Conservation (phyloP, 2,113 vertebrate genomes). For the Lamprotornis superbus region DNA sequence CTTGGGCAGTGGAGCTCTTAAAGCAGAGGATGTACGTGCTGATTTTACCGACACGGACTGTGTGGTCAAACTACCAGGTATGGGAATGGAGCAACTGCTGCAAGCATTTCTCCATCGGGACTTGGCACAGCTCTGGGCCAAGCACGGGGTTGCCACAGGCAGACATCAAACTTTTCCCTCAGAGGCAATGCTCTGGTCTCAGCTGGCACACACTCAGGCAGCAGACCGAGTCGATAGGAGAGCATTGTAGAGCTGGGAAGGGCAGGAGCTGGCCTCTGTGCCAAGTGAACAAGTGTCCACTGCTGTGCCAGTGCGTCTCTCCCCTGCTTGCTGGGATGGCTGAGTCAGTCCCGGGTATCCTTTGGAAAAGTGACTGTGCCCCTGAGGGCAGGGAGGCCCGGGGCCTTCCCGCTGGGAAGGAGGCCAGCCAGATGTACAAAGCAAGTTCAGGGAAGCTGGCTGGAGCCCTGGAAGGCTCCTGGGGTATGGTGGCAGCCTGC, state of each 20-base stretch:
- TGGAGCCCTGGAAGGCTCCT: not conserved
- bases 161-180: not conserved
- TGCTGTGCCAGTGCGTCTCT: not conserved
- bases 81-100: not conserved
- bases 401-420: slow-evolving; percentile 27
- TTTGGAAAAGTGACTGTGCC: not conserved
- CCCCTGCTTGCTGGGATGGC: not conserved
- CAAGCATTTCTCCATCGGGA: fast-evolving
- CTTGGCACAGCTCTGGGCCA: not conserved
- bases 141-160: not conserved
- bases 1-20: slow-evolving; percentile 78
- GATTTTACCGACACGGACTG: slow-evolving; percentile 89
- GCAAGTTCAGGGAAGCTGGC: not conserved
- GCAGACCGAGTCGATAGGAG: not conserved
- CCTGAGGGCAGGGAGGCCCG: not conserved
- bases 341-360: not conserved
- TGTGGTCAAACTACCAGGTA: slow-evolving; percentile 87
- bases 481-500: not conserved
- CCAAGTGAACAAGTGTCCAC: not conserved
- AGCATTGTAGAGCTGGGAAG: not conserved
- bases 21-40: slow-evolving; percentile 80
- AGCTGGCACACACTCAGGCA: not conserved
- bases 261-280: not conserved
- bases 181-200: slow-evolving; percentile 1
- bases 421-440: slow-evolving; percentile 54